phyloP scores from a whole-genome alignment of 2,797 vertebrate genomes.

The Rhodeus uyekii region DNA sequence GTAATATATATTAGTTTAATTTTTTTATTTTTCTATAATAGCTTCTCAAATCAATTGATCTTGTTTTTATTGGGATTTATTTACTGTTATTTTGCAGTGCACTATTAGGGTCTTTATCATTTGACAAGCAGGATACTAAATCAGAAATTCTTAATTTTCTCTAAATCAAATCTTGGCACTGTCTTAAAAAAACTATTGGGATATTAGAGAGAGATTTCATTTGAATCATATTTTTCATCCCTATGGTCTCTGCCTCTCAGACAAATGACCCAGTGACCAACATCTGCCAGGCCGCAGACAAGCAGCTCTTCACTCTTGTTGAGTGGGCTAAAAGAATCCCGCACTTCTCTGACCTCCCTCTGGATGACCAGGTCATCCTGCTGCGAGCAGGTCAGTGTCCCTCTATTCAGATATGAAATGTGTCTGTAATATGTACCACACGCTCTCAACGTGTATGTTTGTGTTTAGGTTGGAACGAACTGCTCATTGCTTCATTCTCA shows the following conservation, averaged over 20 bases:
- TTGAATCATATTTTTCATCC: fast-evolving
- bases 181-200: background rate
- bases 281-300: constrained; percentile 92
- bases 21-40: background rate
- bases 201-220: background rate
- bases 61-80: too few species aligned
- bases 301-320: constrained; percentile 87
- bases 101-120: background rate
- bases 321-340: constrained; percentile 90
- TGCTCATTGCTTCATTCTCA: constrained; percentile 97
- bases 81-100: too few species aligned
- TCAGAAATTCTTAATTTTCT: background rate
- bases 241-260: constrained; percentile 64
- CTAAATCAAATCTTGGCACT: background rate
- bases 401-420: background rate
- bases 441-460: constrained; percentile 2
- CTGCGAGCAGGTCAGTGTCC: constrained; percentile 86
- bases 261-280: constrained; percentile 97
- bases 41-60: background rate
- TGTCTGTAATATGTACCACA: background rate
- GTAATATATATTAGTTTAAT: background rate
- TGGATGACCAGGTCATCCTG: constrained; percentile 97
- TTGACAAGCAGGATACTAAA: background rate
- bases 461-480: constrained; percentile 89
- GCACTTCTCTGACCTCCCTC: constrained; percentile 86